Evolutionary conservation across 2,888 invertebrate genomes (phyloP), one percentile per base, ranked within the genome.

Genomic region (Lepidochitona cinerea): DNA sequence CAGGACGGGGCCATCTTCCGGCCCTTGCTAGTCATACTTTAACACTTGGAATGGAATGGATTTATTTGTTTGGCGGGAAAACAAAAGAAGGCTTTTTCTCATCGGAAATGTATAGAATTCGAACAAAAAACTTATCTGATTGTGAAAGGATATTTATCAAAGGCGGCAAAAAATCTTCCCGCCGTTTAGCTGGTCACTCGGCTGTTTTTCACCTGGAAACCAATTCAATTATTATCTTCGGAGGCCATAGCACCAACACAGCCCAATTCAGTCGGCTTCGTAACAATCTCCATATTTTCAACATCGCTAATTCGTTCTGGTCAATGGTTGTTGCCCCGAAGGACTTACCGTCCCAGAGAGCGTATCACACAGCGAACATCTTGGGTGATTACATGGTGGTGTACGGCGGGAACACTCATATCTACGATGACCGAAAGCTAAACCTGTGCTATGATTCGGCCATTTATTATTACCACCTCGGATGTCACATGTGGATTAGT

Each of bases 401-500:
- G 0, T 97, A 97, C 89, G 98, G 98, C 0, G 98, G 98, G 0
- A 97, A 97, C 89, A 96, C 96, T 0, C 97, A 98, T 89, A 93
- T 95, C 0, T 97, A 98, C 88, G 96, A 97, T 83, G 96, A 96
- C 88, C 68, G 82, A 68, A n/a, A n/a, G n/a, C n/a, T n/a, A n/a
- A 97, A 97, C 91, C 96, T 96, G 75, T 98, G 98, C 90, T 97
- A 97, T 85, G 97, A 97, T 87, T 95, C 96, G 88, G 95, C 96
- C 89, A 95, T 97, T 93, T 97, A 97, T 90, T 93, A 97, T 81
- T 98, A 98, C 89, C 97, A 98, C 89, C 92, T 98, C 65, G 96
- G 96, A 1, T 98, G 98, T 78, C 91, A 90, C 80, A 88, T 84
- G 59, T 92, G 92, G 92, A 87, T 90, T 32, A 81, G 84, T 37